Base-by-base conservation (phyloP, 2,888 invertebrate species). In the Tenthredo livida region DNA sequence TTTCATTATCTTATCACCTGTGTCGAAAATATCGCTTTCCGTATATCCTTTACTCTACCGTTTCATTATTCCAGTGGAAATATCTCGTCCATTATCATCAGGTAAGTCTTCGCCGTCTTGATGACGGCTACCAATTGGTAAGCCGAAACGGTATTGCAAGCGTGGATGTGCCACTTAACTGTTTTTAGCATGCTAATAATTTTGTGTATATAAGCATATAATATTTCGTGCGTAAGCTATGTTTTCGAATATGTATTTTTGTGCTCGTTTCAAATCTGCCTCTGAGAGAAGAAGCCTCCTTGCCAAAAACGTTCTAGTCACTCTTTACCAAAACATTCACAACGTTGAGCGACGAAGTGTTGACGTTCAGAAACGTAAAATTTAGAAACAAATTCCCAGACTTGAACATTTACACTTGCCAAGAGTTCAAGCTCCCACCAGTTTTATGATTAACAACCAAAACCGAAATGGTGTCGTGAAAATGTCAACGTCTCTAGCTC, bases 31-130 rank as follows among this genome's bases (percentile, higher is more conserved):
- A 73, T 40, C 21, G 25, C n/a, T 77, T 17, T 47, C 61, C 9
- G n/a, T n/a, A 1, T 58, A 21, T 80, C 80, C 40, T 67, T 21
- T 50, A 83, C 47, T 83, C 67, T 67, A 29, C 33, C 88, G 88
- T 90, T 89, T 89, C 87, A 86, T 90, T 86, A 83, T 92, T 92
- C 86, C 91, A 93, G 93, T 87, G 90, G 89, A 89, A 92, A 92
- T 88, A 86, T 89, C 87, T 90, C 90, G 75, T 89, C 92, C 85
- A 89, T 87, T 87, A 89, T 91, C 89, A 90, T 89, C 89, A 93
- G 93, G 93, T 93, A 91, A 92, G 92, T 87, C n/a, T n/a, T n/a
- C 87, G 86, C 84, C 85, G 73, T 86, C 85, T 85, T 43, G 65
- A 67, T 83, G 43, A 25, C 47, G 43, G 29, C 29, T 82, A 82